Evolutionary conservation across 2,113 vertebrate species (phyloP).

Genomic region (Gavia stellata): DNA sequence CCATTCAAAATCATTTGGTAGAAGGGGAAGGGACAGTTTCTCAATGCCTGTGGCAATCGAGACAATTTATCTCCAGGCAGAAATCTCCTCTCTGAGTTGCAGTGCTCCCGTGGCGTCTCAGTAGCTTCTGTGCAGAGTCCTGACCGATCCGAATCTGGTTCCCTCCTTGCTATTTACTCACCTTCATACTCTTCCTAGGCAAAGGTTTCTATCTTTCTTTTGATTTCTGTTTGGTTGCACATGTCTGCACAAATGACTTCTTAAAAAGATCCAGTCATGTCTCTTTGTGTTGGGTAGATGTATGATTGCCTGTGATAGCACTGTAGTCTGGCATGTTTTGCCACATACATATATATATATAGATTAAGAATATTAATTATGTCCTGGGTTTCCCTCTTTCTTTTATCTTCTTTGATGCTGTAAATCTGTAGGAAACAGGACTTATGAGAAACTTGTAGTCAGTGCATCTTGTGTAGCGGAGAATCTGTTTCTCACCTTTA

Average conservation of each 20-base stretch:
- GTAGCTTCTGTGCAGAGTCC: not conserved
- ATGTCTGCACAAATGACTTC: not conserved
- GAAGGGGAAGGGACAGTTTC: not conserved
- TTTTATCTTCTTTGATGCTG: not conserved
- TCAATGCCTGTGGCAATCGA: not conserved
- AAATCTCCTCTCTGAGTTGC: not conserved
- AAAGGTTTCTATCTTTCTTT: not conserved
- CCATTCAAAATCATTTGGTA: not conserved
- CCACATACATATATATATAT: not conserved
- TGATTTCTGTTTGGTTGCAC: not conserved
- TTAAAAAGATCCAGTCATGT: not conserved
- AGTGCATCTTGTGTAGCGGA: not conserved
- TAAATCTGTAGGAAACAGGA: not conserved
- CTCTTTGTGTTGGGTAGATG: not conserved
- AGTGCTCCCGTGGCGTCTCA: not conserved
- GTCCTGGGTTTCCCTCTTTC: not conserved
- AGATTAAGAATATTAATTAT: not conserved
- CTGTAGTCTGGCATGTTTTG: not conserved
- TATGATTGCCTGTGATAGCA: not conserved
- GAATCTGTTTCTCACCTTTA: not conserved
- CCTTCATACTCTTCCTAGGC: not conserved
- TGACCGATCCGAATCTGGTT: rapidly evolving
- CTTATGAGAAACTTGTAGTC: not conserved
- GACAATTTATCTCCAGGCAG: not conserved
- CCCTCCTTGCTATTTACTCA: not conserved